Conservation (phyloP, 1,140 invertebrate genomes). For the Scaptomyza montana region DNA sequence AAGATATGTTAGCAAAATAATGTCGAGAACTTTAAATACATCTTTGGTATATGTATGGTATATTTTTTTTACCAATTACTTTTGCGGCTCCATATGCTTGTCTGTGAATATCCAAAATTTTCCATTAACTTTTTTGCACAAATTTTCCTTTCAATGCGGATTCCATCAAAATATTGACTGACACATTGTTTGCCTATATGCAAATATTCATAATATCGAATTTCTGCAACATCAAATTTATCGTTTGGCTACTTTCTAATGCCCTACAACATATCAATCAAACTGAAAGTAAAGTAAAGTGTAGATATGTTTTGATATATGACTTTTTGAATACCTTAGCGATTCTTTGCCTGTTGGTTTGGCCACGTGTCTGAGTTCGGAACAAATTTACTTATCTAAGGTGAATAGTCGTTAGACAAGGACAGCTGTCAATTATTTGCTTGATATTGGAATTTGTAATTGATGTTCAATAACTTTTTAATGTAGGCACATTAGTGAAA, state of each 20-base stretch:
- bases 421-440: slow-evolving; percentile 48
- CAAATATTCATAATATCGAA: slow-evolving; percentile 18
- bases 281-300: slow-evolving; percentile 16
- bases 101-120: neutral
- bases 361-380: slow-evolving; percentile 49
- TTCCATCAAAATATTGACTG: slow-evolving; percentile 13
- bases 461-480: slow-evolving; percentile 75
- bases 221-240: neutral
- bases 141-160: slow-evolving; percentile 1
- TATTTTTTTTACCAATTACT: no score
- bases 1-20: no score
- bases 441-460: slow-evolving; percentile 73
- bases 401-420: slow-evolving; percentile 62
- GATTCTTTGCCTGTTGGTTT: neutral
- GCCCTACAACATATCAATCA: slow-evolving; percentile 53
- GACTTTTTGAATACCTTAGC: slow-evolving; percentile 50
- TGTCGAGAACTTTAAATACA: no score
- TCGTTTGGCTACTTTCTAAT: neutral
- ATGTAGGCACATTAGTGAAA: slow-evolving; percentile 52
- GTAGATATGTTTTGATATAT: slow-evolving; percentile 36
- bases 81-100: no score
- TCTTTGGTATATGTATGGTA: no score
- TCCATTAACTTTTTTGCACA: neutral
- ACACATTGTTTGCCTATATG: slow-evolving; percentile 21
- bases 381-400: slow-evolving; percentile 56